phyloP scores from a whole-genome alignment of 2,888 invertebrate genomes.

The Agrochola circellaris region DNA sequence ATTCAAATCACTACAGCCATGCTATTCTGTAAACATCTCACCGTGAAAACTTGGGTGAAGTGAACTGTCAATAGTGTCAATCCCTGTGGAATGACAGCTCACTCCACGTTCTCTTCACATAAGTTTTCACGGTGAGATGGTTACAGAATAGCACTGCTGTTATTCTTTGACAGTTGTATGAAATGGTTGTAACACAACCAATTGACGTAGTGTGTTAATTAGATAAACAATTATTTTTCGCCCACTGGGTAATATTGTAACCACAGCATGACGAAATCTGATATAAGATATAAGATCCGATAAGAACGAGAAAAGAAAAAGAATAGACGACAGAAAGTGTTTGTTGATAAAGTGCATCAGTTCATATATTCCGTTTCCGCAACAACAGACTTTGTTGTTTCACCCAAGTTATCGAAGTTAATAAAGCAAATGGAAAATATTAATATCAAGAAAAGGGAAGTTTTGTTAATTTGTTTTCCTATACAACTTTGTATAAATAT shows the following conservation, averaged over 20 bases:
- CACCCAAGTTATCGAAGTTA: constrained; percentile 22
- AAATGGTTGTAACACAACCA: too few relatives aligned
- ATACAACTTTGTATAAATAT: constrained; percentile 43
- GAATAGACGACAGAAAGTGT: background rate
- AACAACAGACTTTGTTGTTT: constrained; percentile 21
- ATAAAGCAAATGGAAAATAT: constrained; percentile 55
- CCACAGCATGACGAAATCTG: background rate
- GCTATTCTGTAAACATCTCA: too few relatives aligned
- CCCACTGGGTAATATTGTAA: background rate
- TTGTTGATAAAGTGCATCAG: constrained; percentile 13
- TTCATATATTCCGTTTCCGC: constrained; percentile 6
- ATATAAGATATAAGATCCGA: background rate
- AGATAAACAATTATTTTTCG: too few relatives aligned
- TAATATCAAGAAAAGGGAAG: constrained; percentile 46
- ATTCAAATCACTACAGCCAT: too few relatives aligned
- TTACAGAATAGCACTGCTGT: too few relatives aligned
- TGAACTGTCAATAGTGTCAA: too few relatives aligned
- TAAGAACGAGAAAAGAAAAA: background rate
- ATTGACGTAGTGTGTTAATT: too few relatives aligned
- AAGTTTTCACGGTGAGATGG: too few relatives aligned
- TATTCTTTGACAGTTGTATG: too few relatives aligned
- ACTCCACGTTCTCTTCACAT: too few relatives aligned
- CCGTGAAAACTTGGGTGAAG: too few relatives aligned
- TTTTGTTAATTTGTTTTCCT: constrained; percentile 27
- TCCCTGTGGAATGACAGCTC: too few relatives aligned